Evolutionary conservation across 2,797 vertebrate species (phyloP), one percentile per base, ranked within the genome.

Genomic region (Myotis pilosus): DNA sequence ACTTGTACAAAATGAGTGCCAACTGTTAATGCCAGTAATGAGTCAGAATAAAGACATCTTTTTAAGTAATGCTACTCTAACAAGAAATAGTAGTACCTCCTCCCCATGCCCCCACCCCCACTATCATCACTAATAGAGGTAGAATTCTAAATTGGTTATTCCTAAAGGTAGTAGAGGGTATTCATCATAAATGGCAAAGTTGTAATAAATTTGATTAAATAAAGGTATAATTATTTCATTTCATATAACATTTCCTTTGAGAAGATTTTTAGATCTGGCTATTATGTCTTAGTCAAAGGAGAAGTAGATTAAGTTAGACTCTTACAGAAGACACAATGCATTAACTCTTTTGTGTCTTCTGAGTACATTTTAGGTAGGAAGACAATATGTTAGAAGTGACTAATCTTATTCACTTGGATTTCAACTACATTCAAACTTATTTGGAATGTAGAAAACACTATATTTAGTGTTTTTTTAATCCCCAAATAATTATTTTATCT

Each of bases 261-360:
- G n/a, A 49, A 33, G 33, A 81, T n/a, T 81, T 92, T 89, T 87
- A 19, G n/a, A 74, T 90, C 51, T 91, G 44, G 22, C 17, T 82
- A 49, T 57, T 28, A 72, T 8, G 30, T 8, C 4, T 33, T 41
- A 16, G 8, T 78, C 33, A 87, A 84, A 89, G 8, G 36, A 84
- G 28, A 13, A 86, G 10, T 16, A n/a, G 22, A 71, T 78, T 71
- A 80, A 71, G 41, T 53, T 5, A 64, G 20, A 93, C 2, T 79
- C 22, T 60, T 38, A n/a, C 1, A 87, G 19, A 84, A 71, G 22
- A 28, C 22, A 22, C 5, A 47, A 19, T 28, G 28, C 8, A 33
- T 72, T 55, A 36, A 49, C 41, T 69, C 38, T 89, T 66, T 49
- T 25, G 10, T 15, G 2, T 55, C 1, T 1, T 80, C n/a, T 82